These are phyloP conservation scores for Cygnus atratus DNA, from an alignment of 2,113 vertebrate species.

Conservation along the genomic window DNA sequence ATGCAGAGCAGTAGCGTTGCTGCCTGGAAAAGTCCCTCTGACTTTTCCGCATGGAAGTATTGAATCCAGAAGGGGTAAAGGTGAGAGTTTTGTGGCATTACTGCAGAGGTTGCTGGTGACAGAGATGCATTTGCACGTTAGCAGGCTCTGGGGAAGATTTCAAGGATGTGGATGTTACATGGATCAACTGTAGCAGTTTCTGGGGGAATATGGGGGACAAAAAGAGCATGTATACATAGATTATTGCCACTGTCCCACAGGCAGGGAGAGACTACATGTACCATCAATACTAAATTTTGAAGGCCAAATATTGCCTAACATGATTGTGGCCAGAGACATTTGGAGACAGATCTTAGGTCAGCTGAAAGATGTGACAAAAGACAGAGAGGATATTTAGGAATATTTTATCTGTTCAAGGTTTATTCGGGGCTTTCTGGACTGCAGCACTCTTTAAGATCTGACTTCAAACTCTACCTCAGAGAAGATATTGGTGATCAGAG, in stretches of 20 bases:
- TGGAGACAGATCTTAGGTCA: not conserved
- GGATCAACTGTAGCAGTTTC: not conserved
- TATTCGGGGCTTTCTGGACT: not conserved
- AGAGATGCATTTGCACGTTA: not conserved
- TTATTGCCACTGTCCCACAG: not conserved
- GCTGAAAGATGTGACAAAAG: not conserved
- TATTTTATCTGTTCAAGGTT: not conserved
- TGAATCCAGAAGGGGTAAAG: not conserved
- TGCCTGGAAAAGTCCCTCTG: not conserved
- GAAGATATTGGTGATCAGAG: not conserved
- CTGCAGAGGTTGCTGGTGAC: not conserved
- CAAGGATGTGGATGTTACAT: not conserved
- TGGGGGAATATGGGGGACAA: not conserved
- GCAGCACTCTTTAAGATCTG: not conserved
- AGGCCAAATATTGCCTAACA: not conserved
- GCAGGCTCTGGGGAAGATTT: not conserved
- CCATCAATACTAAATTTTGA: not conserved
- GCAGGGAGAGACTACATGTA: not conserved
- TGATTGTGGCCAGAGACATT: not conserved
- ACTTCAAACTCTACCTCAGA: not conserved
- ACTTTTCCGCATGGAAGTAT: not conserved
- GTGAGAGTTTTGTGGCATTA: not conserved
- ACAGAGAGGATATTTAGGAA: not conserved
- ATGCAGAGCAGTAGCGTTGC: not conserved
- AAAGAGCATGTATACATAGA: not conserved